Evolutionary conservation across 1,140 invertebrate genomes (phyloP), one percentile per base, ranked within the genome.

Genomic region (Drosophila albomicans): DNA sequence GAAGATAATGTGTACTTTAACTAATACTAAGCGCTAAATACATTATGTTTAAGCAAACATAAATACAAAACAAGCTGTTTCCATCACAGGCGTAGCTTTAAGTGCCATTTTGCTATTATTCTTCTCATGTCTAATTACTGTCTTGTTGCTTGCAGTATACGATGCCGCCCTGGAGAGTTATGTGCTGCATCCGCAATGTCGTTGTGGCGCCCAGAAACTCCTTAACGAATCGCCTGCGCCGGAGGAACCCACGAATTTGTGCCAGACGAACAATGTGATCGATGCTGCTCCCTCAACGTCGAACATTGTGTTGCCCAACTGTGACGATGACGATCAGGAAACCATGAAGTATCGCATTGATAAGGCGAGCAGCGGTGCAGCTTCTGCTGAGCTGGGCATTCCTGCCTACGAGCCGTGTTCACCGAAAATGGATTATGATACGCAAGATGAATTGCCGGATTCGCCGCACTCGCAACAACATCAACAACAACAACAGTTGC

Each of bases 381-480:
- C 74, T 4, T 85, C 85, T 13, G 85, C 75, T 13, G 85, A 88
- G 10, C 56, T 88, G n/a, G 85, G 75, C 5, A 81, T 88, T 78
- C 85, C 78, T 10, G 68, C 70, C 15, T 88, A 89, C 38, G 85
- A 88, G 56, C 74, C 78, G 10, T 88, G 85, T 13, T 69, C 81
- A 5, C 85, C 85, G 25, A 88, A 88, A 64, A 88, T 88, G 85
- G 85, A 89, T 43, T 88, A 88, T 45, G 85, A 88, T 30, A 88
- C 85, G 49, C 85, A 88, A 49, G 85, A 88, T 43, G 85, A 88
- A 57, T 30, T 81, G 76, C 75, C 79, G 35, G 79, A 82, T 7
- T 86, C 81, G 15, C 89, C 81, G 56, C 88, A 82, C 41, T 91
- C 76, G 49, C 82, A 79, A 38, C 35, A 38, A 7, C 82, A 79